Conservation (phyloP, 23 tunicate genomes). For the Pegea sp. region DNA sequence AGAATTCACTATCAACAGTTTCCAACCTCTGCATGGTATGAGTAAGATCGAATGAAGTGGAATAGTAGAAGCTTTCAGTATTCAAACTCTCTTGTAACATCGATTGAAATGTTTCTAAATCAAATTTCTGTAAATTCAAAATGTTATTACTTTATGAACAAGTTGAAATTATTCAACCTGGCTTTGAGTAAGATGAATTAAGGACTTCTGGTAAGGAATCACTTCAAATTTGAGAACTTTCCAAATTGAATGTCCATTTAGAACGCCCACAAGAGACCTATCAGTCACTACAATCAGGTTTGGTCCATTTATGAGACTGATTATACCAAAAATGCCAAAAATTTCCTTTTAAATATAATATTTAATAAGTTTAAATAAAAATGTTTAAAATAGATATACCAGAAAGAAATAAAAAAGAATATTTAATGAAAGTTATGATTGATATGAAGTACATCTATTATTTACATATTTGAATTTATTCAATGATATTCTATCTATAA, state of each 20-base stretch:
- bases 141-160: background rate
- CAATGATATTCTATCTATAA: too few relatives aligned
- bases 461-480: too few relatives aligned
- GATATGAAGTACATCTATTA: too few relatives aligned
- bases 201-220: conserved; percentile 40
- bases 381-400: too few relatives aligned
- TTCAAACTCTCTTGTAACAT: conserved; percentile 54
- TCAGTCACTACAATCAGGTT: conserved; percentile 57
- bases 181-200: conserved; percentile 38
- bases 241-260: conserved; percentile 67
- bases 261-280: conserved; percentile 44
- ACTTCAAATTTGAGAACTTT: conserved; percentile 52
- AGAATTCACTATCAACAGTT: conserved; percentile 20
- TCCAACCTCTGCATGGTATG: conserved; percentile 85
- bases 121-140: conserved; percentile 30
- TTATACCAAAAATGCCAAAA: conserved; percentile 70
- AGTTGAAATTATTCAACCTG: conserved; percentile 13
- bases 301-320: conserved; percentile 49
- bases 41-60: conserved; percentile 67
- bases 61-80: conserved; percentile 45
- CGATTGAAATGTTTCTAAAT: conserved; percentile 34
- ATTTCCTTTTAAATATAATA: too few relatives aligned
- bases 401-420: too few relatives aligned
- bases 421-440: too few relatives aligned
- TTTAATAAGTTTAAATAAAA: too few relatives aligned